Evolutionary conservation across 1,140 invertebrate genomes (phyloP), one percentile per base, ranked within the genome.

Genomic region (Calephelis nemesis): DNA sequence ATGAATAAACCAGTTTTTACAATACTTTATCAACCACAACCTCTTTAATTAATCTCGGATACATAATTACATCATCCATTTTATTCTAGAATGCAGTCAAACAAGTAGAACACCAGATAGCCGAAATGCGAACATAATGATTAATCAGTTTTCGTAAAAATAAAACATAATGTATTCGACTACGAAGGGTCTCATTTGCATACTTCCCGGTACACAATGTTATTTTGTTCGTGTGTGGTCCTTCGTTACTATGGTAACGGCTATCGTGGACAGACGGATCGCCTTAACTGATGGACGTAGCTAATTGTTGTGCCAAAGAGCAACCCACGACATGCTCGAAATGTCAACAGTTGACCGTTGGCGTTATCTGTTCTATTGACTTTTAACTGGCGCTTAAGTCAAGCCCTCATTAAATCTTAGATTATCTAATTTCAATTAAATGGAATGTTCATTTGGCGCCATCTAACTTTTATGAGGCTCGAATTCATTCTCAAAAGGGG

Each of bases 161-260:
- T 58, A 58, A 58, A 58, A 39, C 19, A 54, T 30, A 58, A 58
- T 58, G 50, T 66, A 66, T 58, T 66, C 52, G 49, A 66, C 48
- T 52, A 67, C 78, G 65, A 77, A 78, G 77, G 77, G 75, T 72
- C 73, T 77, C 69, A 85, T 88, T 88, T 84, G 83, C 85, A 88
- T 88, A 80, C 42, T 81, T 79, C 74, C 76, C 70, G 65, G 69
- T 80, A 78, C 73, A 67, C 68, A 11, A 73, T 65, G 71, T 66
- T 52, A 58, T 75, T 67, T 78, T 76, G 76, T 76, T 79, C 85
- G 84, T 90, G 88, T 90, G 88, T 88, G 88, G 88, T 89, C 88
- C 79, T 82, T 76, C 73, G 85, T 89, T 79, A 65, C 82, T 74
- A 88, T 84, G 82, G 84, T 70, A 78, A 89, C 84, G 70, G 75